phyloP scores from a whole-genome alignment of 2,888 invertebrate genomes.

The Spisula subtruncata region DNA sequence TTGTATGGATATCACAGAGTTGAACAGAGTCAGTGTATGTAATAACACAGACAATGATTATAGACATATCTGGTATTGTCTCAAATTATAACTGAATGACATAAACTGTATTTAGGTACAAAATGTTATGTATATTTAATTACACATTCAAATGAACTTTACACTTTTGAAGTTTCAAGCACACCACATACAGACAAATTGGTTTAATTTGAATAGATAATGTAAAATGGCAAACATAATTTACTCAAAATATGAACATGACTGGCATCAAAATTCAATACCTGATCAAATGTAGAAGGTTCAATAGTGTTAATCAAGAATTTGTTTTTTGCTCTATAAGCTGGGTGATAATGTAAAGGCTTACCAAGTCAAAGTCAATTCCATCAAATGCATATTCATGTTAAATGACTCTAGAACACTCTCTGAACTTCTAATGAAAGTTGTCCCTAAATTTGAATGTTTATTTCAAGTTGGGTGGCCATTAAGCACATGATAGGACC shows the following conservation, averaged over 20 bases:
- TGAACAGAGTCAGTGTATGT: constrained; percentile 24
- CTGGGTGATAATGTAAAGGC: no score
- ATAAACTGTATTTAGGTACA: constrained; percentile 10
- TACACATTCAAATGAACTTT: constrained; percentile 17
- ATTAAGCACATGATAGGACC: no score
- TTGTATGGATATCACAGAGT: constrained; percentile 30
- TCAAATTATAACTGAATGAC: constrained; percentile 2
- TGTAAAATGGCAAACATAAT: background rate
- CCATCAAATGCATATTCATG: no score
- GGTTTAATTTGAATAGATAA: background rate
- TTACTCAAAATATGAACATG: background rate
- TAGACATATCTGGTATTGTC: constrained; percentile 21
- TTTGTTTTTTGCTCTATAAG: no score
- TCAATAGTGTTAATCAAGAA: no score
- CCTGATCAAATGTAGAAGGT: no score
- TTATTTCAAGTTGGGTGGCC: no score
- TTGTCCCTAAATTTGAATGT: no score
- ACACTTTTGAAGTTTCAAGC: constrained; percentile 7
- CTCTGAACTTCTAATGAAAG: no score
- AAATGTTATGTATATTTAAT: constrained; percentile 24
- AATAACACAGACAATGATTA: constrained; percentile 36
- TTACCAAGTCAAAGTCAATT: no score
- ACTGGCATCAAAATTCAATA: background rate
- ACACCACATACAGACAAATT: background rate
- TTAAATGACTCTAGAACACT: no score